phyloP scores from a whole-genome alignment of 2,113 vertebrate species.

The Maccullochella peelii region DNA sequence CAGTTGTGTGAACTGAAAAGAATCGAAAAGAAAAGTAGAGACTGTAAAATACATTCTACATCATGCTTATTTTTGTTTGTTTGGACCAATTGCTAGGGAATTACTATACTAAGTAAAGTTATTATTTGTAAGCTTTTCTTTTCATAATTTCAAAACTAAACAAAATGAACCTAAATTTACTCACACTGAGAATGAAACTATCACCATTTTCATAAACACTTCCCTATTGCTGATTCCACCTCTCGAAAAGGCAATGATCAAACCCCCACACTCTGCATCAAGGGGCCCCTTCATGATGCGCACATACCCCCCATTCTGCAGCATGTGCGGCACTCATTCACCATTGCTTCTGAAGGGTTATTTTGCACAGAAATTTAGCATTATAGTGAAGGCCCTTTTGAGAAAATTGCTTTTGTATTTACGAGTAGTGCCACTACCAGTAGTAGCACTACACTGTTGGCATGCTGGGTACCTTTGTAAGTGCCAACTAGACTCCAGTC shows the following conservation, averaged over 20 bases:
- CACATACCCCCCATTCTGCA: slow-evolving; percentile 18
- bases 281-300: slow-evolving; percentile 44
- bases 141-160: slow-evolving; percentile 1
- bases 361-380: slow-evolving; percentile 43
- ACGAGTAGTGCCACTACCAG: slow-evolving; percentile 29
- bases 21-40: background rate
- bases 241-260: slow-evolving; percentile 33
- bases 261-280: slow-evolving; percentile 42
- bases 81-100: background rate
- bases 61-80: background rate
- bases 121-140: background rate
- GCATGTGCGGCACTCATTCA: slow-evolving; percentile 29
- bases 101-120: background rate
- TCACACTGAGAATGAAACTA: background rate
- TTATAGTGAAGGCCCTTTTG: slow-evolving; percentile 48
- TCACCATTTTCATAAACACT: slow-evolving; percentile 28
- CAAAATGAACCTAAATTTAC: background rate
- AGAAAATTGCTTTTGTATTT: slow-evolving; percentile 64
- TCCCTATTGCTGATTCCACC: slow-evolving; percentile 26
- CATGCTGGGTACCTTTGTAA: background rate
- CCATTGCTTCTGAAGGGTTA: slow-evolving; percentile 42
- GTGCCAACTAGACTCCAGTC: background rate
- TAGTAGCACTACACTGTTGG: slow-evolving; percentile 8
- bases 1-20: background rate
- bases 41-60: background rate